A percentile compares a stretch with the other conserved stretches of the same genome.
Evolutionary conservation across 2,888 invertebrate genomes (phyloP).

Genomic region (Latrodectus hesperus): DNA sequence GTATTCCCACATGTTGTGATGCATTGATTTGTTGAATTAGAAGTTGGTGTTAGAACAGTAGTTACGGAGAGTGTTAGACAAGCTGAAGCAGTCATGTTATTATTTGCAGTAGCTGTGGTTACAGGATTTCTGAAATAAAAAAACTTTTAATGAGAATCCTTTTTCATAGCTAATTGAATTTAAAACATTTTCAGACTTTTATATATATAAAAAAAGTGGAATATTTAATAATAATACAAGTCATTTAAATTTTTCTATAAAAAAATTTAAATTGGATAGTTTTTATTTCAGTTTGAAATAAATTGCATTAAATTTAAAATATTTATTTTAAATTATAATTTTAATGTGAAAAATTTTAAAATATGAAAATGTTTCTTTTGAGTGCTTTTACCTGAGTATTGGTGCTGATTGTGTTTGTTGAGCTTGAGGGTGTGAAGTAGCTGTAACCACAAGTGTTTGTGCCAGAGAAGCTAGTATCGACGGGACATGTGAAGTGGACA

Average conservation of each 20-base stretch:
- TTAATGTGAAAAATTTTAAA: background rate
- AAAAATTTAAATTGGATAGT: no score
- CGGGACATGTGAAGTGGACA: conserved; percentile 61
- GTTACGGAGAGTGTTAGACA: conserved; percentile 63
- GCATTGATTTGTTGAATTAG: conserved; percentile 17
- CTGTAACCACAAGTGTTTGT: conserved; percentile 50
- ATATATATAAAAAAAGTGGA: no score
- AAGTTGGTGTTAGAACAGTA: conserved; percentile 55
- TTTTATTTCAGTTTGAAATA: no score
- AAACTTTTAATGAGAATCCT: background rate
- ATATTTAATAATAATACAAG: no score
- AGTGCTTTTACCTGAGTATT: conserved; percentile 32
- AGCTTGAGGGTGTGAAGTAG: conserved; percentile 24
- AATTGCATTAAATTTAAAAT: no score
- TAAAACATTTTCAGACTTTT: no score
- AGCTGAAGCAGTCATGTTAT: conserved; percentile 22
- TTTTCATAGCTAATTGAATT: no score
- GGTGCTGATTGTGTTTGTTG: conserved; percentile 43
- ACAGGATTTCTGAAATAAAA: conserved; percentile 24
- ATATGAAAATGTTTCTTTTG: background rate
- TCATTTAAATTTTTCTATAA: no score
- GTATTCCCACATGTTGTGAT: conserved; percentile 33
- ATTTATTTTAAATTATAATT: background rate
- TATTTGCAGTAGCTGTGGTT: conserved; percentile 17
- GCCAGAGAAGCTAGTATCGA: conserved; percentile 60